Evolutionary conservation across 2,888 invertebrate genomes (phyloP).

Genomic region (Osedax frankpressi): DNA sequence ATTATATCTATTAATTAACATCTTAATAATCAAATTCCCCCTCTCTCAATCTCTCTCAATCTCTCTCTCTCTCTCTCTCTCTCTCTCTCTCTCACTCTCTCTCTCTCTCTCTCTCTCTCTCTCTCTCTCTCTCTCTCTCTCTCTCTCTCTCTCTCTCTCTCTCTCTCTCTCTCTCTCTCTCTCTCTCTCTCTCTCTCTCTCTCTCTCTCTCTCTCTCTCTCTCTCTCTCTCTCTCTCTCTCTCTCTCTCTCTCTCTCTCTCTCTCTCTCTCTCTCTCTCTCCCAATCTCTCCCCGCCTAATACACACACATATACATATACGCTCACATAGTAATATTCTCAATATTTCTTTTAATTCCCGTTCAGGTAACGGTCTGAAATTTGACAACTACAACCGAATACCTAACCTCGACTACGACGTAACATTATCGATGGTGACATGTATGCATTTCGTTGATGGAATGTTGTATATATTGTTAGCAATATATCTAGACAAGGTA

Average conservation of each 20-base stretch:
- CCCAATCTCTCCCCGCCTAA: conserved; percentile 7
- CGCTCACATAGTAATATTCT: too few relatives aligned
- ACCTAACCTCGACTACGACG: background rate
- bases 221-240: conserved; percentile 15
- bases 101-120: conserved; percentile 15
- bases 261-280: conserved; percentile 15
- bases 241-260: conserved; percentile 15
- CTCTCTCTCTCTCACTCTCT: conserved; percentile 14
- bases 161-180: conserved; percentile 15
- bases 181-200: conserved; percentile 15
- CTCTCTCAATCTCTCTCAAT: too few relatives aligned
- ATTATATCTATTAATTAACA: too few relatives aligned
- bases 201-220: conserved; percentile 15
- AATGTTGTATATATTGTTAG: background rate
- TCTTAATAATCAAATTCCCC: too few relatives aligned
- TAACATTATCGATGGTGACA: background rate
- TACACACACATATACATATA: too few relatives aligned
- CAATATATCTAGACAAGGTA: background rate
- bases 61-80: too few relatives aligned
- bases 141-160: conserved; percentile 15
- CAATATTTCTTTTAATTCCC: too few relatives aligned
- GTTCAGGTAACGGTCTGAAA: too few relatives aligned
- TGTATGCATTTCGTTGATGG: background rate
- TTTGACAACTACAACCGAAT: background rate
- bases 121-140: conserved; percentile 15